A percentile compares a stretch with the other conserved stretches of the same genome.
Evolutionary conservation across 1,140 invertebrate genomes (phyloP).

Genomic region (Heliothis subflexa): DNA sequence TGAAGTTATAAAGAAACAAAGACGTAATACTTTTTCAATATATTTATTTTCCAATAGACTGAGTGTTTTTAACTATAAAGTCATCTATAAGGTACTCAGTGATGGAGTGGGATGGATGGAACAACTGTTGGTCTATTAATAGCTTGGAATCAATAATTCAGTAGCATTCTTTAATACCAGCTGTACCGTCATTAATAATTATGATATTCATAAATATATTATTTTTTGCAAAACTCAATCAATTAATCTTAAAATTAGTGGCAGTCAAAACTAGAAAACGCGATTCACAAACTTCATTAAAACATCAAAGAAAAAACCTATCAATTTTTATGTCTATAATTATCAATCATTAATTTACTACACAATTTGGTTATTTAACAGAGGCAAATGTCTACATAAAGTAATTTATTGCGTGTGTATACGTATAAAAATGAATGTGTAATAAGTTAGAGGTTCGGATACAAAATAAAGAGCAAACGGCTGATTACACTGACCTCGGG

Average conservation of each 20-base stretch:
- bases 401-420: conserved; percentile 41
- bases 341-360: conserved; percentile 46
- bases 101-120: too few species aligned
- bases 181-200: neutral
- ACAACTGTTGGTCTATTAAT: too few species aligned
- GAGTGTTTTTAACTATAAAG: too few species aligned
- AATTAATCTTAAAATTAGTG: neutral
- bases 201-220: neutral
- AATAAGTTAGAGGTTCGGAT: conserved; percentile 56
- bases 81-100: too few species aligned
- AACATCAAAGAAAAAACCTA: conserved; percentile 40
- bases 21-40: too few species aligned
- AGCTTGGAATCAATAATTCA: neutral
- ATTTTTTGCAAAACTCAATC: neutral
- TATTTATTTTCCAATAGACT: too few species aligned
- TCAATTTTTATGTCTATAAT: conserved; percentile 43
- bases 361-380: conserved; percentile 43
- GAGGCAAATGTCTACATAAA: conserved; percentile 43
- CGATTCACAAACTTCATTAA: conserved; percentile 38
- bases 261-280: conserved; percentile 13
- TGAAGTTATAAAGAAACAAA: too few species aligned
- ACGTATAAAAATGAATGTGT: conserved; percentile 51
- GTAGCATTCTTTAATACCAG: neutral
- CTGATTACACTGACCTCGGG: conserved; percentile 73
- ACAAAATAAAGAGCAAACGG: conserved; percentile 65